Conservation (phyloP, 2,888 invertebrate genomes). For the Yponomeuta malinellus region DNA sequence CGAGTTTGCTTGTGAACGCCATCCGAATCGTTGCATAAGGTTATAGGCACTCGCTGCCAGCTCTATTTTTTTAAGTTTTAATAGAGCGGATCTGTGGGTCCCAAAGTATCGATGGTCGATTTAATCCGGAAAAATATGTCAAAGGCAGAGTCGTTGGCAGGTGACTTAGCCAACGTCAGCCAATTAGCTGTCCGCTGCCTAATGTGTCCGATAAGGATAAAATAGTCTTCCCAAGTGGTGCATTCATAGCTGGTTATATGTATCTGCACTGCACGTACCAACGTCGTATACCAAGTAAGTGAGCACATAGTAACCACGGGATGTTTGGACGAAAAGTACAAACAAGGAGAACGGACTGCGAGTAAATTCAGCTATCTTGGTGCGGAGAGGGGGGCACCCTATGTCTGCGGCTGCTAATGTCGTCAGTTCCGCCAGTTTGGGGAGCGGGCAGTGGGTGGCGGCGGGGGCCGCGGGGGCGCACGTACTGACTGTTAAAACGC, state of each 20-base stretch:
- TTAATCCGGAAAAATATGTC: not conserved
- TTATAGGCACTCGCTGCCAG: not conserved
- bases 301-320: too few relatives aligned
- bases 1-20: conserved; percentile 10
- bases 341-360: not conserved
- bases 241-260: too few relatives aligned
- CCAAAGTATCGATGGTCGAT: not conserved
- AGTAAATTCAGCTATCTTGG: not conserved
- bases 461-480: conserved; percentile 39
- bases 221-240: too few relatives aligned
- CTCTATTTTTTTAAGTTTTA: conserved; percentile 2
- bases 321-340: not conserved
- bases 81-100: not conserved
- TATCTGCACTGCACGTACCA: too few relatives aligned
- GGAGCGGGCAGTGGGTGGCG: conserved; percentile 26
- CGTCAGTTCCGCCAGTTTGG: conserved; percentile 52
- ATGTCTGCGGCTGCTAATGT: conserved; percentile 74
- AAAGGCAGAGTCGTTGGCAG: too few relatives aligned
- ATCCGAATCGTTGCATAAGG: conserved; percentile 12
- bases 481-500: conserved; percentile 73
- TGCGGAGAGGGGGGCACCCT: conserved; percentile 61
- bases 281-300: too few relatives aligned
- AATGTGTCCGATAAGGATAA: too few relatives aligned
- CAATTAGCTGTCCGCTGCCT: too few relatives aligned
- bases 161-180: too few relatives aligned